Evolutionary conservation across 1,140 invertebrate species (phyloP), one percentile per base, ranked within the genome.

Genomic region (Drosophila sproati): DNA sequence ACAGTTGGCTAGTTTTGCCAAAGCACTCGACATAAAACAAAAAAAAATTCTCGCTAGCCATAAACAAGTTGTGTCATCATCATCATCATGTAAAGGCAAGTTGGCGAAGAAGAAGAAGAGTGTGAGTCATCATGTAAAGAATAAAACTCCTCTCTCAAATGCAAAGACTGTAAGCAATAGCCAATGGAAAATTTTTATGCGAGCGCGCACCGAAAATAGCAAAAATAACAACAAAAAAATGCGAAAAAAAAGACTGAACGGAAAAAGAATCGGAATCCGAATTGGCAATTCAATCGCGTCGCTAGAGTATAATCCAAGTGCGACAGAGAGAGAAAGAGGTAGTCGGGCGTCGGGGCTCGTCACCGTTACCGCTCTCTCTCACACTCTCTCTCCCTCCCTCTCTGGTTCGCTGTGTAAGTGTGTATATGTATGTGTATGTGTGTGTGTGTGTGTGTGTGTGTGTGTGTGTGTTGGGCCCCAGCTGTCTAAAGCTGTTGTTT

Each of bases 401-500:
- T 55, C 34, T 4, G 12, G 4, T 6, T 28, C 35, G 20, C 32
- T 20, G 12, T 12, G 8, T 34, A 20, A n/a, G 35, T 28, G 34
- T 28, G 34, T 56, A 4, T 6, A 39, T 20, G 2, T 20, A 2
- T 20, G 20, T 20, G 2, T 20, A 2, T 20, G 20, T 20, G 20
- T 20, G 20, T 20, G 20, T 0, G 20, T 20, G 20, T 20, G 20
- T 20, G 20, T 20, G 20, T 0, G 20, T 20, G 20, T 20, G 20
- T 20, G 35, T 28, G 34, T 28, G 34, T 56, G n/a, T 6, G 51
- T 20, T 0, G 71, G 71, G 64, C 77, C 82, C 83, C 82, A 79
- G 83, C 73, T 87, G 82, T 87, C 82, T 88, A 71, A 86, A 82
- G 82, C 86, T 86, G 79, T 87, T 88, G 80, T 87, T 87, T 87